A percentile compares a stretch with the other conserved stretches of the same genome.
These are phyloP conservation scores for Agrilus mali DNA, from an alignment of 2,888 invertebrate genomes.

Conservation along the genomic window DNA sequence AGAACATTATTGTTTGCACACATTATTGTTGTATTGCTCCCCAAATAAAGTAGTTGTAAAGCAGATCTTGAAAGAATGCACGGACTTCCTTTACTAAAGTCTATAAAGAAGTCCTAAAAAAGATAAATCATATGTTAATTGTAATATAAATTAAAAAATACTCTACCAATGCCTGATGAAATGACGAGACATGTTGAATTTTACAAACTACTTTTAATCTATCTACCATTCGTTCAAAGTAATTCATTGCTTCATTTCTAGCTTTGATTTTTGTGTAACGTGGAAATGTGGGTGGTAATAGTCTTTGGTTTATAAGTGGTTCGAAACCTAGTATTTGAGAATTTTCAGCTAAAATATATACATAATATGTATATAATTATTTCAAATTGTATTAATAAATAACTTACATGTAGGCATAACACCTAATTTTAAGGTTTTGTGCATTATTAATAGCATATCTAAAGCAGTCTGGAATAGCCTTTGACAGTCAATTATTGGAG, in stretches of 20 bases:
- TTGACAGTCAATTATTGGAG: slow-evolving; percentile 60
- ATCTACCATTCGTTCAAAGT: slow-evolving; percentile 71
- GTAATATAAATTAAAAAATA: background rate
- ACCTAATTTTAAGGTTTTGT: slow-evolving; percentile 61
- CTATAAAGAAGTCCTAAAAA: slow-evolving; percentile 63
- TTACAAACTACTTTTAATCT: slow-evolving; percentile 71
- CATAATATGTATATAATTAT: background rate
- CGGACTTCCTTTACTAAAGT: slow-evolving; percentile 77
- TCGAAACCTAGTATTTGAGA: slow-evolving; percentile 89
- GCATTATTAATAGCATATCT: slow-evolving; percentile 71
- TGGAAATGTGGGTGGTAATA: slow-evolving; percentile 96
- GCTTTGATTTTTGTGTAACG: slow-evolving; percentile 87
- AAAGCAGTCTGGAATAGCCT: slow-evolving; percentile 67
- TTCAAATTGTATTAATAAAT: slow-evolving; percentile 3
- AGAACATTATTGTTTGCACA: slow-evolving; percentile 47
- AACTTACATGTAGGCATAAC: slow-evolving; percentile 54
- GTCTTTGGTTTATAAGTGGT: slow-evolving; percentile 87
- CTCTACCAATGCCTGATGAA: slow-evolving; percentile 69
- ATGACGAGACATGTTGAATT: slow-evolving; percentile 63
- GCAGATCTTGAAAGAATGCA: slow-evolving; percentile 89
- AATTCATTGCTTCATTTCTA: slow-evolving; percentile 62
- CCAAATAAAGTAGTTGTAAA: slow-evolving; percentile 68
- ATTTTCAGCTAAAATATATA: slow-evolving; percentile 41
- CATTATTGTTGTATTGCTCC: slow-evolving; percentile 36
- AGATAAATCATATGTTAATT: background rate